A percentile compares a stretch with the other conserved stretches of the same genome.
phyloP scores from a whole-genome alignment of 1,140 invertebrate genomes.

The Lysiphlebus fabarum region DNA sequence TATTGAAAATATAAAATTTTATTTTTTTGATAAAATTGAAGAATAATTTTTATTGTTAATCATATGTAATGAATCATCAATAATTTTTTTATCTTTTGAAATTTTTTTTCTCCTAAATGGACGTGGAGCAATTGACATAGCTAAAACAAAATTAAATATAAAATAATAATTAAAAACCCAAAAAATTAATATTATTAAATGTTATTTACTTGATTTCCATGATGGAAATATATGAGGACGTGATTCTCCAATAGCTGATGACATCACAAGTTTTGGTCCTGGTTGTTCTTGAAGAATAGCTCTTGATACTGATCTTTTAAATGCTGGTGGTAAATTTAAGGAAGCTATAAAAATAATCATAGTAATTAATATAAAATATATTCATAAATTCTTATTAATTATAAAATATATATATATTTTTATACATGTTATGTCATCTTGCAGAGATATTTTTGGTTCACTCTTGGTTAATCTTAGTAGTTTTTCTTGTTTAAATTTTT shows the following conservation, averaged over 20 bases:
- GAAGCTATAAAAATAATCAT: slow-evolving; percentile 36
- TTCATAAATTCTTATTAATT: neutral
- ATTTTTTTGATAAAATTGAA: slow-evolving; percentile 17
- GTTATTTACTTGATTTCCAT: slow-evolving; percentile 43
- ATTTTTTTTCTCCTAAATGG: slow-evolving; percentile 38
- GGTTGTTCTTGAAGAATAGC: slow-evolving; percentile 45
- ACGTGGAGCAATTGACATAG: slow-evolving; percentile 31
- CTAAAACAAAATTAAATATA: slow-evolving; percentile 28
- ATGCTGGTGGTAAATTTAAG: slow-evolving; percentile 48
- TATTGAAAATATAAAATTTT: slow-evolving; percentile 3
- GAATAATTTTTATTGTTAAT: slow-evolving; percentile 23
- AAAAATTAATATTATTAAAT: neutral
- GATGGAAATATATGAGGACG: slow-evolving; percentile 38
- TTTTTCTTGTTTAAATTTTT: slow-evolving; percentile 53
- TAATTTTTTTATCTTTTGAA: slow-evolving; percentile 23
- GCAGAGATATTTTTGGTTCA: slow-evolving; percentile 34
- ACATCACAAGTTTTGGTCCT: slow-evolving; percentile 39
- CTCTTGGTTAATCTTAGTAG: slow-evolving; percentile 32
- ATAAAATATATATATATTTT: neutral
- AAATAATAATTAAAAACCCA: slow-evolving; percentile 14
- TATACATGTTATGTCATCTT: slow-evolving; percentile 49
- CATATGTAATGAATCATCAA: slow-evolving; percentile 3
- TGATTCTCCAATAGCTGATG: slow-evolving; percentile 30
- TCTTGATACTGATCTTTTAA: slow-evolving; percentile 45
- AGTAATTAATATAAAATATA: slow-evolving; percentile 8